phyloP scores from a whole-genome alignment of 2,888 invertebrate genomes.

The Sepiola atlantica region DNA sequence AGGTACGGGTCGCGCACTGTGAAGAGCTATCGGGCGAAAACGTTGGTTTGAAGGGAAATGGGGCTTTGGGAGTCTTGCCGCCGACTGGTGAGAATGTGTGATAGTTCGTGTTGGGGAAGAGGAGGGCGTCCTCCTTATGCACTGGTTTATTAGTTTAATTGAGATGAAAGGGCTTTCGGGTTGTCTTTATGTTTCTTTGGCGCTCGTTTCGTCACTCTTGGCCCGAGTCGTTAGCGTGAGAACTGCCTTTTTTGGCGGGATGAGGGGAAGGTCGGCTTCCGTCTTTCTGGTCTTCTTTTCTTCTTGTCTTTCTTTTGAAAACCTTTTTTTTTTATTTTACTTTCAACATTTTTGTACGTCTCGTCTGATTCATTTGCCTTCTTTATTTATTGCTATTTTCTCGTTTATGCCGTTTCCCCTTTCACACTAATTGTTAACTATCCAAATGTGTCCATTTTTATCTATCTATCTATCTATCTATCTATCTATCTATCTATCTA shows the following conservation, averaged over 20 bases:
- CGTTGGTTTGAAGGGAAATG: neutral
- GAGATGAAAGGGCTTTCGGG: constrained; percentile 8
- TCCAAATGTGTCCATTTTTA: no score
- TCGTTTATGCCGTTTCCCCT: no score
- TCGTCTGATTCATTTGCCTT: neutral
- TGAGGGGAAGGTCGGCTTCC: neutral
- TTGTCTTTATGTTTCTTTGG: neutral
- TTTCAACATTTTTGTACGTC: neutral
- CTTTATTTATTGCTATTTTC: neutral
- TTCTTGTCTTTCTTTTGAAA: no score
- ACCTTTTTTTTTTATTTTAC: no score
- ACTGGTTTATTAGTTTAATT: neutral
- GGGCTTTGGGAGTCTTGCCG: neutral
- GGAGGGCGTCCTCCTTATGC: neutral
- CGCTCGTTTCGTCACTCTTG: neutral
- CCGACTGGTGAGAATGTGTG: neutral
- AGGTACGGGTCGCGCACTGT: neutral
- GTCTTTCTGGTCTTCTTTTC: neutral
- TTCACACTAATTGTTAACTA: no score
- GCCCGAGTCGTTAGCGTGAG: neutral
- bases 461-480: no score
- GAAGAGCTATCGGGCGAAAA: neutral
- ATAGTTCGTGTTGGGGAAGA: neutral
- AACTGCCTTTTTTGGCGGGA: neutral
- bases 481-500: neutral